phyloP scores from a whole-genome alignment of 2,797 vertebrate genomes.

The Notoglanidium macrostoma region DNA sequence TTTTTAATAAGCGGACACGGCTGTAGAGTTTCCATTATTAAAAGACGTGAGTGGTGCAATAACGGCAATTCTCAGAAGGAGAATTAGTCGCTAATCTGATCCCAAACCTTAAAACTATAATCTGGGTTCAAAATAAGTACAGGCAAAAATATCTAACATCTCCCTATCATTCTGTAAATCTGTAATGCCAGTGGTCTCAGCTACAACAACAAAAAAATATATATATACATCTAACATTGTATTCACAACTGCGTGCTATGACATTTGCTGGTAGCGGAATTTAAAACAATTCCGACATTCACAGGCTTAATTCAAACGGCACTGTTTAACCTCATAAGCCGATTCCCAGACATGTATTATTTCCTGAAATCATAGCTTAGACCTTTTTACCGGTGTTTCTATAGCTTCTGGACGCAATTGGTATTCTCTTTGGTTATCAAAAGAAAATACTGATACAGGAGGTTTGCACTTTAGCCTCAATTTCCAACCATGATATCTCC shows the following conservation, averaged over 20 bases:
- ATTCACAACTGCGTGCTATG: conserved; percentile 24
- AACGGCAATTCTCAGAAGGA: neutral
- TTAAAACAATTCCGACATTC: conserved; percentile 36
- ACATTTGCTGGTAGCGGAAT: conserved; percentile 30
- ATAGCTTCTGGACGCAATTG: conserved; percentile 58
- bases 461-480: conserved; percentile 12
- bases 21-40: neutral
- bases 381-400: conserved; percentile 56
- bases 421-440: conserved; percentile 13
- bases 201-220: neutral
- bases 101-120: neutral
- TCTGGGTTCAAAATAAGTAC: neutral
- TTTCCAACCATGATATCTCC: conserved; percentile 6
- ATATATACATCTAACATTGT: neutral
- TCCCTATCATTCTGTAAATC: neutral
- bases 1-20: neutral
- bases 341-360: conserved; percentile 62
- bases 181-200: neutral
- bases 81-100: neutral
- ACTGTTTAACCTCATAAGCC: conserved; percentile 43
- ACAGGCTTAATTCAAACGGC: conserved; percentile 37
- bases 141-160: neutral
- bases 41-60: neutral
- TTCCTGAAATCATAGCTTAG: conserved; percentile 63
- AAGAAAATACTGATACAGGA: neutral